Evolutionary conservation across 2,888 invertebrate genomes (phyloP).

Genomic region (Apantesis nais): DNA sequence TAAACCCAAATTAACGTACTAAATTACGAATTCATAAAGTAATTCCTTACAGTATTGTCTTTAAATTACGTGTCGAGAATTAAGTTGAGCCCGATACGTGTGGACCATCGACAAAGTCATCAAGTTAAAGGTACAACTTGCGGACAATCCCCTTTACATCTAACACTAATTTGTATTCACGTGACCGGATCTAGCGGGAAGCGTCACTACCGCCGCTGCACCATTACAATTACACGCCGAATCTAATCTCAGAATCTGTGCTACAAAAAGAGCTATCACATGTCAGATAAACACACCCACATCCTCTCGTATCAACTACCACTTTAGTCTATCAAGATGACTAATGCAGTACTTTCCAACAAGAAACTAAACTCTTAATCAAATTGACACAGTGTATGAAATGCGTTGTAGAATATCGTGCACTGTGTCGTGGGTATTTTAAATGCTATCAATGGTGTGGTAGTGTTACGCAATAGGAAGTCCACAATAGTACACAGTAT

Average conservation of each 20-base stretch:
- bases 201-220: slow-evolving; percentile 28
- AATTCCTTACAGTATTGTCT: slow-evolving; percentile 14
- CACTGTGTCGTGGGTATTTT: slow-evolving; percentile 36
- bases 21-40: slow-evolving; percentile 9
- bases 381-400: slow-evolving; percentile 31
- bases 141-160: slow-evolving; percentile 36
- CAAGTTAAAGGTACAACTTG: slow-evolving; percentile 32
- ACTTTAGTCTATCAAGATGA: slow-evolving; percentile 42
- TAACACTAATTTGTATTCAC: slow-evolving; percentile 50
- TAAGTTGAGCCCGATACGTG: slow-evolving; percentile 25
- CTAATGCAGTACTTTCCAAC: slow-evolving; percentile 44
- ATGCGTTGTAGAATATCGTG: slow-evolving; percentile 20
- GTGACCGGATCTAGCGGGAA: slow-evolving; percentile 44
- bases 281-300: slow-evolving; percentile 45
- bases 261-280: slow-evolving; percentile 49
- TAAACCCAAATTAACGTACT: neutral
- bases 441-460: slow-evolving; percentile 61
- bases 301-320: slow-evolving; percentile 41
- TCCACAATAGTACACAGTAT: slow-evolving; percentile 57
- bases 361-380: slow-evolving; percentile 22
- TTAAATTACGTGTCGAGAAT: slow-evolving; percentile 35
- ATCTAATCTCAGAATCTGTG: slow-evolving; percentile 49
- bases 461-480: slow-evolving; percentile 75
- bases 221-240: slow-evolving; percentile 40
- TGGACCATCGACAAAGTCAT: slow-evolving; percentile 24